Percentiles rank a stretch among this genome's conserved stretches.
phyloP scores from a whole-genome alignment of 2,888 invertebrate genomes.

The Lasioglossum marginatum region DNA sequence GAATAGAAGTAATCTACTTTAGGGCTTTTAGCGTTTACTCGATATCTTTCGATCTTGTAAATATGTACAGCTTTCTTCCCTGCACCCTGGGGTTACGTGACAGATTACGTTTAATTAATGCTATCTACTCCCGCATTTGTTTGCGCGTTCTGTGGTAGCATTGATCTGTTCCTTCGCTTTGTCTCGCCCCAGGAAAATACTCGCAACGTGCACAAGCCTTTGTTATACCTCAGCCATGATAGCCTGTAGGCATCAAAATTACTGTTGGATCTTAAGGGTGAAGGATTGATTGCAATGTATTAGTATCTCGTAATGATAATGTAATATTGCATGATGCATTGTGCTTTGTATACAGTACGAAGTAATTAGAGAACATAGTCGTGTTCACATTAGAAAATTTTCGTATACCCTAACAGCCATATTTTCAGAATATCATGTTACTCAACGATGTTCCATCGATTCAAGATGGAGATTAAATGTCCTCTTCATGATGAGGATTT shows the following conservation, averaged over 20 bases:
- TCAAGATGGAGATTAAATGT: too few species aligned
- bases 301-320: neutral
- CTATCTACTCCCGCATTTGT: constrained; percentile 25
- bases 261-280: neutral
- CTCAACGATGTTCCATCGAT: too few species aligned
- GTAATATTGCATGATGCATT: neutral
- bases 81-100: constrained; percentile 10
- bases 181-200: neutral
- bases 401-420: too few species aligned
- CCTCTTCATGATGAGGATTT: too few species aligned
- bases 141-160: neutral
- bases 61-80: constrained; percentile 11
- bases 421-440: too few species aligned
- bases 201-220: neutral
- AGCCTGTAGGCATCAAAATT: neutral
- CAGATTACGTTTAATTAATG: constrained; percentile 24
- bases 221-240: neutral
- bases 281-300: neutral
- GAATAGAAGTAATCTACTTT: neutral
- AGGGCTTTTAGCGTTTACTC: neutral
- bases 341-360: neutral
- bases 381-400: neutral
- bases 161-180: neutral
- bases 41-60: constrained; percentile 31
- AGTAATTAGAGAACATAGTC: neutral